phyloP scores from a whole-genome alignment of 2,113 vertebrate genomes.

The Eptesicus fuscus region DNA sequence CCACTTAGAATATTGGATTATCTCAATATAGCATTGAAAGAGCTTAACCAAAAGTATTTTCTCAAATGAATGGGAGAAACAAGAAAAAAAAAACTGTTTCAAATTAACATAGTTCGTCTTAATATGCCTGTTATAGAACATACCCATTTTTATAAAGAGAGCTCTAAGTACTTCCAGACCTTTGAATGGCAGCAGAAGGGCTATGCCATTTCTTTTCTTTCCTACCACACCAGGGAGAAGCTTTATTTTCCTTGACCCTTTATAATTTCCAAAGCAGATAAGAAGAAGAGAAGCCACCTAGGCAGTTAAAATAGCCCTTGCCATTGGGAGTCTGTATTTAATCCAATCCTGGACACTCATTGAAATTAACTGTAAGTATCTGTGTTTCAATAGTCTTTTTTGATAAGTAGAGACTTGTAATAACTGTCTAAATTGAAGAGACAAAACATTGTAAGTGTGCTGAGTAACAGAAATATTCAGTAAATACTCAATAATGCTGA shows the following conservation, averaged over 20 bases:
- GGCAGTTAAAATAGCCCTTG: neutral
- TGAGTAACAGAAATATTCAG: neutral
- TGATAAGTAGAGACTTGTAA: neutral
- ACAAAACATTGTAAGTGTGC: neutral
- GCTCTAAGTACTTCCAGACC: neutral
- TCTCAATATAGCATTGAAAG: neutral
- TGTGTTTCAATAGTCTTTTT: neutral
- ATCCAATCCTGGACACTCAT: neutral
- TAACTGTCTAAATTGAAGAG: neutral
- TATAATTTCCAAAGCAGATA: neutral
- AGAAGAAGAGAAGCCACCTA: neutral
- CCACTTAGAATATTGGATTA: neutral
- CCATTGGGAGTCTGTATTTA: neutral
- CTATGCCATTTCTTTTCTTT: neutral
- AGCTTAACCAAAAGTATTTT: neutral
- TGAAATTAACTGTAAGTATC: neutral
- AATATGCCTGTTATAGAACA: neutral
- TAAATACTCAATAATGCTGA: conserved; percentile 3
- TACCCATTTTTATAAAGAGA: neutral
- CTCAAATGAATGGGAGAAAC: neutral
- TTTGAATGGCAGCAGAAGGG: neutral
- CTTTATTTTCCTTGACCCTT: neutral
- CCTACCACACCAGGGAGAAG: neutral
- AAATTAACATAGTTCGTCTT: neutral
- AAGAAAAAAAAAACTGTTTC: neutral